These are phyloP conservation scores for Psylliodes chrysocephalus DNA, from an alignment of 2,888 invertebrate genomes.

Conservation along the genomic window DNA sequence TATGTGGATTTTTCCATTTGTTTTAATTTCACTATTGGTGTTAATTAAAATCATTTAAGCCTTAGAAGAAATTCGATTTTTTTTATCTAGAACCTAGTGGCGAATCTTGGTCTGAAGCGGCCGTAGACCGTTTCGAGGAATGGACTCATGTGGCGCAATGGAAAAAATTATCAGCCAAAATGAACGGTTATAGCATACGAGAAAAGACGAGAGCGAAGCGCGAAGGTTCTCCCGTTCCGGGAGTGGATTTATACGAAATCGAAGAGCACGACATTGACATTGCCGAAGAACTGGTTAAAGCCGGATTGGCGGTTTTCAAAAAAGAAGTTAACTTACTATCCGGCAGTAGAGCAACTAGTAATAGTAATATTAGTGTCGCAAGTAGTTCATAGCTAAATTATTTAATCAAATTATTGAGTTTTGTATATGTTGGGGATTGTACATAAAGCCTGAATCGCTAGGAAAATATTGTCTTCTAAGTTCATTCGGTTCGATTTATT, in stretches of 20 bases:
- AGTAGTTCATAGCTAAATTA: slow-evolving; percentile 46
- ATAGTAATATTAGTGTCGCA: slow-evolving; percentile 57
- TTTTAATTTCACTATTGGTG: no score
- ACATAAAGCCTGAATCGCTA: no score
- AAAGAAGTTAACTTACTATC: slow-evolving; percentile 50
- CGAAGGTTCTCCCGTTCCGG: slow-evolving; percentile 79
- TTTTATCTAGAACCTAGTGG: slow-evolving; percentile 60
- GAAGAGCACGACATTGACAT: slow-evolving; percentile 74
- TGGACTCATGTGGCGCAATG: slow-evolving; percentile 81
- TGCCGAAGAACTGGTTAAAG: slow-evolving; percentile 69
- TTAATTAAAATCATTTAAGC: no score
- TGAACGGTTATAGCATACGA: slow-evolving; percentile 76
- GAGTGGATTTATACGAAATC: slow-evolving; percentile 79
- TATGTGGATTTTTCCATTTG: no score
- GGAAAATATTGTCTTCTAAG: no score
- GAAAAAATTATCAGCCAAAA: slow-evolving; percentile 81
- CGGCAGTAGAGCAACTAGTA: slow-evolving; percentile 55
- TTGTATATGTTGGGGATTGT: no score
- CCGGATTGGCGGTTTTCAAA: slow-evolving; percentile 68
- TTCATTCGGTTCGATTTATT: no score
- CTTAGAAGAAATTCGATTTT: no score
- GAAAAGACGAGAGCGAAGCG: slow-evolving; percentile 65
- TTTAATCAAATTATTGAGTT: no score
- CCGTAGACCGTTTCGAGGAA: slow-evolving; percentile 76
- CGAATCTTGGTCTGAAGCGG: slow-evolving; percentile 72